phyloP scores from a whole-genome alignment of 1,140 invertebrate species.

The Cecropterus lyciades region DNA sequence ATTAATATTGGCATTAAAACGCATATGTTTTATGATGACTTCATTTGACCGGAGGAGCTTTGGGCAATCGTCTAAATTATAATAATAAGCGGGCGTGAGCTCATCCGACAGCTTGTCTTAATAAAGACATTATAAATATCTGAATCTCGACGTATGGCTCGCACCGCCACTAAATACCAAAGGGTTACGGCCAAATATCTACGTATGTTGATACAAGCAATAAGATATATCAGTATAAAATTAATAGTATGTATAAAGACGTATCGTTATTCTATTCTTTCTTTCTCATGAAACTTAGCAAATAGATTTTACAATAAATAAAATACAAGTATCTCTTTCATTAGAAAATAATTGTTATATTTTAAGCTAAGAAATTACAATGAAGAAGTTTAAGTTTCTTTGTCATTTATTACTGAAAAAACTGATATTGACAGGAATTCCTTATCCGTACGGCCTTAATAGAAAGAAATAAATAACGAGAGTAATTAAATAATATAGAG shows the following conservation, averaged over 20 bases:
- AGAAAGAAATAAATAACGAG: too few species aligned
- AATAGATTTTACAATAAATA: too few species aligned
- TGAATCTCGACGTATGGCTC: slow-evolving; percentile 65
- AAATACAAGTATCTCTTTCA: too few species aligned
- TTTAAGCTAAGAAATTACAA: too few species aligned
- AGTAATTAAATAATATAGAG: too few species aligned
- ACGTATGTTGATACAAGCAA: slow-evolving; percentile 9
- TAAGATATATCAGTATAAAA: not conserved
- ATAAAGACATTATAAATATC: slow-evolving; percentile 83
- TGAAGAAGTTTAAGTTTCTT: too few species aligned
- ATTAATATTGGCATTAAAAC: slow-evolving; percentile 30
- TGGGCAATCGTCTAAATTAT: slow-evolving; percentile 83
- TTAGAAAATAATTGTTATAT: too few species aligned
- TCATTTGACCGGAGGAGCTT: slow-evolving; percentile 74
- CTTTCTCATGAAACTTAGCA: too few species aligned
- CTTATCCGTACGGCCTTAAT: too few species aligned
- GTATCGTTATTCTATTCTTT: not conserved
- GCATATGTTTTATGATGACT: slow-evolving; percentile 69
- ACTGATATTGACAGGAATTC: too few species aligned
- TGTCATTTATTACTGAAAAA: too few species aligned
- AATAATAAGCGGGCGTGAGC: slow-evolving; percentile 82
- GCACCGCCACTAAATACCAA: slow-evolving; percentile 64
- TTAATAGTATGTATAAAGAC: not conserved
- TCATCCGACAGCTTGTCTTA: slow-evolving; percentile 71
- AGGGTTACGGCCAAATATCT: slow-evolving; percentile 41